phyloP scores from a whole-genome alignment of 1,140 invertebrate species.

The Drosophila dunni region DNA sequence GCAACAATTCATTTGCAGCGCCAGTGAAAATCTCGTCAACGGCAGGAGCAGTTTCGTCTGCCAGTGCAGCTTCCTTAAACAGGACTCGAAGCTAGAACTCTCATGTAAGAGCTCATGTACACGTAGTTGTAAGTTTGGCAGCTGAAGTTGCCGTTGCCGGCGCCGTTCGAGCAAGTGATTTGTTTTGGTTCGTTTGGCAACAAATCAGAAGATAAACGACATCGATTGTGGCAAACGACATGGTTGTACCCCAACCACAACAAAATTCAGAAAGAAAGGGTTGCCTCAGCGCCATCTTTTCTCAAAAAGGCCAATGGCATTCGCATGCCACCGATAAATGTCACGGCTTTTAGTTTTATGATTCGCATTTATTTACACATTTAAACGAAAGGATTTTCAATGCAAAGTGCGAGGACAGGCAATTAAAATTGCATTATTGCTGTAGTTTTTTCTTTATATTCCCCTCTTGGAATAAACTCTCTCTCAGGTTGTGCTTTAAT shows the following conservation, averaged over 20 bases:
- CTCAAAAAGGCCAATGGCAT: slow-evolving; percentile 17
- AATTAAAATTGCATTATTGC: slow-evolving; percentile 66
- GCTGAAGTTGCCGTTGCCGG: slow-evolving; percentile 34
- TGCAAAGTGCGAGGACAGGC: slow-evolving; percentile 35
- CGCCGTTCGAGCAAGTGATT: slow-evolving; percentile 76
- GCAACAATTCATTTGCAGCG: slow-evolving; percentile 78
- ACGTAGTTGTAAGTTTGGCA: slow-evolving; percentile 38
- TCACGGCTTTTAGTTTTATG: slow-evolving; percentile 31
- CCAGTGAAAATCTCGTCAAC: slow-evolving; percentile 53
- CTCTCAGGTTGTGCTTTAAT: slow-evolving; percentile 41
- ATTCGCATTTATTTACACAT: slow-evolving; percentile 25
- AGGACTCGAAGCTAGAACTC: slow-evolving; percentile 7
- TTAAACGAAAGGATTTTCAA: slow-evolving; percentile 10
- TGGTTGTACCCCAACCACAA: slow-evolving; percentile 29
- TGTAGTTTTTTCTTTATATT: slow-evolving; percentile 37
- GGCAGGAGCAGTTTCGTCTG: slow-evolving; percentile 32
- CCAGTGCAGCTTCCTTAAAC: slow-evolving; percentile 48
- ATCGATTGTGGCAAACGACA: slow-evolving; percentile 79
- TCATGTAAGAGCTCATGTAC: slow-evolving; percentile 43
- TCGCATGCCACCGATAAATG: slow-evolving; percentile 34
- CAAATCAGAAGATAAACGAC: slow-evolving; percentile 83
- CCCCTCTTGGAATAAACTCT: not conserved
- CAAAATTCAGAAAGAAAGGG: slow-evolving; percentile 24
- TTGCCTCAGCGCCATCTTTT: slow-evolving; percentile 26
- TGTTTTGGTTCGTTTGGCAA: slow-evolving; percentile 81